phyloP scores from a whole-genome alignment of 2,113 vertebrate genomes.

The Oryzias melastigma region DNA sequence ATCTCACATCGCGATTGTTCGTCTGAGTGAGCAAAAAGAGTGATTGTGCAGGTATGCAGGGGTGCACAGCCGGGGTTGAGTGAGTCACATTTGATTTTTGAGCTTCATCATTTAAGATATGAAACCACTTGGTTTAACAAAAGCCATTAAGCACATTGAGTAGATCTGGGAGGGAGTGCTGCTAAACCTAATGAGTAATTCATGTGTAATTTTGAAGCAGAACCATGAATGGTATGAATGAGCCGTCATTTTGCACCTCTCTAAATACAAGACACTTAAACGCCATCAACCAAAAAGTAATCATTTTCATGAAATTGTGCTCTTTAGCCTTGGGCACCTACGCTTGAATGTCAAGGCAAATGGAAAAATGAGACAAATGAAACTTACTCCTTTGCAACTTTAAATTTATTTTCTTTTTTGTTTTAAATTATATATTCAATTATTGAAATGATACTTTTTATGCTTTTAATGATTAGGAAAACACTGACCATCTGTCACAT shows the following conservation, averaged over 20 bases:
- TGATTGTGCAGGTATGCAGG: slow-evolving; percentile 3
- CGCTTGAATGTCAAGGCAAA: slow-evolving; percentile 1
- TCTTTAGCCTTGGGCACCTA: slow-evolving; percentile 15
- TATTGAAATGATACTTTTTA: too few relatives aligned
- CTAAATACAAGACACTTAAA: slow-evolving; percentile 20
- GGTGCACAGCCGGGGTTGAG: slow-evolving; percentile 2
- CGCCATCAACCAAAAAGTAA: slow-evolving; percentile 9
- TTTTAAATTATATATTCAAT: too few relatives aligned
- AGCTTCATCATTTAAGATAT: slow-evolving; percentile 30
- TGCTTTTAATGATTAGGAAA: too few relatives aligned
- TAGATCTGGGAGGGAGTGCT: slow-evolving; percentile 40
- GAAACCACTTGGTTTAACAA: slow-evolving; percentile 30
- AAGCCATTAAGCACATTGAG: slow-evolving; percentile 33
- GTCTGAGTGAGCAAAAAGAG: background rate
- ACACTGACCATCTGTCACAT: too few relatives aligned
- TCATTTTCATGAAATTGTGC: slow-evolving; percentile 15
- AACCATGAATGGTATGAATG: slow-evolving; percentile 27
- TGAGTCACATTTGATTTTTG: slow-evolving; percentile 15
- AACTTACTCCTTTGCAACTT: too few relatives aligned
- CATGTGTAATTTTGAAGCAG: slow-evolving; percentile 29
- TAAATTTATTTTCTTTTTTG: too few relatives aligned
- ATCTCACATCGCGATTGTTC: slow-evolving; percentile 9
- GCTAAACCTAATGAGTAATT: slow-evolving; percentile 42
- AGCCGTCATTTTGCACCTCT: slow-evolving; percentile 19
- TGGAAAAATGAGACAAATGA: background rate